Conservation (phyloP, 1,140 invertebrate species). For the Drosophila lini region DNA sequence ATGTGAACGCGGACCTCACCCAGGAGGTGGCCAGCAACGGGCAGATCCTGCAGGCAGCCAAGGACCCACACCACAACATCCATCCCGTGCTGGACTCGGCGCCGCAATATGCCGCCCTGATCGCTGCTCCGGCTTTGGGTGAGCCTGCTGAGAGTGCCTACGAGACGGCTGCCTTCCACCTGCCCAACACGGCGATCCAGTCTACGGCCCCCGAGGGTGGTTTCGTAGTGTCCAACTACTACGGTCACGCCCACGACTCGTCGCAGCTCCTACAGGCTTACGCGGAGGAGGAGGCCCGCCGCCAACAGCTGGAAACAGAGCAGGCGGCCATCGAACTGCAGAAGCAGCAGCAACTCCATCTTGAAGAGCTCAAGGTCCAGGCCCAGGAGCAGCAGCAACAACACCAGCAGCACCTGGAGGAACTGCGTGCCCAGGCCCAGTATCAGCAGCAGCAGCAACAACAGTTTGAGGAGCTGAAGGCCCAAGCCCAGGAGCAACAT, state of each 20-base stretch:
- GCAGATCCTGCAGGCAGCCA: slow-evolving; percentile 80
- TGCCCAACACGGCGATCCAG: slow-evolving; percentile 55
- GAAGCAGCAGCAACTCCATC: slow-evolving; percentile 61
- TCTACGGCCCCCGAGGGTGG: slow-evolving; percentile 63
- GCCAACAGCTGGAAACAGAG: slow-evolving; percentile 70
- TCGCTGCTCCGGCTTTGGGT: slow-evolving; percentile 70
- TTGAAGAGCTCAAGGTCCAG: slow-evolving; percentile 51
- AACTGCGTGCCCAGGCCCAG: slow-evolving; percentile 57
- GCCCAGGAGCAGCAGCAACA: slow-evolving; percentile 58
- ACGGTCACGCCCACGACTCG: slow-evolving; percentile 68
- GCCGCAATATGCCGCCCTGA: slow-evolving; percentile 76
- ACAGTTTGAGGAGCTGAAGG: slow-evolving; percentile 53
- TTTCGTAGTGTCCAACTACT: slow-evolving; percentile 81
- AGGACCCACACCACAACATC: slow-evolving; percentile 77
- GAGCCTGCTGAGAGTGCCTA: slow-evolving; percentile 47
- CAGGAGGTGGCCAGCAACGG: slow-evolving; percentile 83
- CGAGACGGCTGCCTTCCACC: slow-evolving; percentile 68
- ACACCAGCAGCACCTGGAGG: slow-evolving; percentile 53
- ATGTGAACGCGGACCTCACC: slow-evolving; percentile 75
- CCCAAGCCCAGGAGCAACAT: slow-evolving; percentile 63
- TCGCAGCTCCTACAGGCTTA: slow-evolving; percentile 71
- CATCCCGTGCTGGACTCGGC: slow-evolving; percentile 70
- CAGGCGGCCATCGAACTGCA: slow-evolving; percentile 68
- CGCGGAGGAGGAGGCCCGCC: slow-evolving; percentile 71
- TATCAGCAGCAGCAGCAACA: slow-evolving; percentile 56